phyloP scores from a whole-genome alignment of 1,140 invertebrate species.

The Brachionus rotundiformis region DNA sequence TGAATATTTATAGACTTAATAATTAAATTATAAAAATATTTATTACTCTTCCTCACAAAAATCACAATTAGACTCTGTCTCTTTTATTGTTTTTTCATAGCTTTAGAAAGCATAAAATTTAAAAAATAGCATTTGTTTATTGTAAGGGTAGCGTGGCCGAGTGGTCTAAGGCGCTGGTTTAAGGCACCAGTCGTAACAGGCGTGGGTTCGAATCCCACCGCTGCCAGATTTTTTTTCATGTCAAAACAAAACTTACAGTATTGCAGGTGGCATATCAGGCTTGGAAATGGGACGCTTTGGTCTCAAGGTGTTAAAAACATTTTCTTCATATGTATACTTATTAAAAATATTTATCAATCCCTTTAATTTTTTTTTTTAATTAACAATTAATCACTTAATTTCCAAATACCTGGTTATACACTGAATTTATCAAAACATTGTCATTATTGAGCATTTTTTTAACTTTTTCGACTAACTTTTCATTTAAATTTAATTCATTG shows the following conservation, averaged over 20 bases:
- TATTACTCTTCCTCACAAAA: conserved; percentile 60
- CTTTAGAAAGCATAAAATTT: conserved; percentile 55
- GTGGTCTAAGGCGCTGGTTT: conserved; percentile 99
- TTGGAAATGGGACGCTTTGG: conserved; percentile 60
- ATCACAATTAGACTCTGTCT: conserved; percentile 57
- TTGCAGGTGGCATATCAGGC: conserved; percentile 54
- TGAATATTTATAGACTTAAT: neutral
- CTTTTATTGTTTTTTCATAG: conserved; percentile 55
- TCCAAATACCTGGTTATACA: conserved; percentile 56
- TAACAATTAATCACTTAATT: no score
- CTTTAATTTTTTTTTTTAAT: neutral
- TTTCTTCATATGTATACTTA: conserved; percentile 60
- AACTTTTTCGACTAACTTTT: conserved; percentile 54
- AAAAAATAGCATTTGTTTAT: conserved; percentile 35
- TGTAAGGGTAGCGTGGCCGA: conserved; percentile 84
- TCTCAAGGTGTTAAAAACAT: conserved; percentile 62
- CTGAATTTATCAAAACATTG: conserved; percentile 56
- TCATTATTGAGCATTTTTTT: conserved; percentile 58
- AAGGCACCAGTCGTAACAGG: conserved; percentile 97
- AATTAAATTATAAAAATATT: neutral
- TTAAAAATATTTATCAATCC: conserved; percentile 54
- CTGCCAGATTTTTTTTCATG: conserved; percentile 71
- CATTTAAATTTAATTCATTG: neutral
- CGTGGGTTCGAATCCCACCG: conserved; percentile 98
- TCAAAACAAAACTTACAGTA: conserved; percentile 54